Evolutionary conservation across 2,888 invertebrate genomes (phyloP).

Genomic region (Mechanitis messenoides): DNA sequence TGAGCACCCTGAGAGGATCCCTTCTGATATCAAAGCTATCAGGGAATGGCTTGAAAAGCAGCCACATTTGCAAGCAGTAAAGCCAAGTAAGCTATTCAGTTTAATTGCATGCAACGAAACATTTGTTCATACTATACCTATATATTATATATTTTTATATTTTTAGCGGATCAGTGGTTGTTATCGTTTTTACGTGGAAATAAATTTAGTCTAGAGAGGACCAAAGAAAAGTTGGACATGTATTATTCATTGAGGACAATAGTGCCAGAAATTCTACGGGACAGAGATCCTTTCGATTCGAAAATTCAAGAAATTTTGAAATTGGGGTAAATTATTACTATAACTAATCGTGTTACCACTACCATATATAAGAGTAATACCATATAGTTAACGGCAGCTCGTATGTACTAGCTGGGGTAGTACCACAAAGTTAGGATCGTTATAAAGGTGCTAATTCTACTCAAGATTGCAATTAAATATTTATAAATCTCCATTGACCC

Average conservation of each 20-base stretch:
- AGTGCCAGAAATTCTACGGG: constrained; percentile 54
- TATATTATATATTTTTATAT: background rate
- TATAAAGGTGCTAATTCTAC: no score
- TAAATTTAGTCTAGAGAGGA: constrained; percentile 76
- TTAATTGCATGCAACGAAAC: no score
- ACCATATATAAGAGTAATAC: no score
- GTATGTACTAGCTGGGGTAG: no score
- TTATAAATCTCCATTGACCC: no score
- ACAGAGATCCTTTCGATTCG: no score
- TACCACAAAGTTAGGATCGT: no score
- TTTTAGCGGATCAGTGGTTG: constrained; percentile 79
- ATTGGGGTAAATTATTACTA: constrained; percentile 39
- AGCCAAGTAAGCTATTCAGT: constrained; percentile 27
- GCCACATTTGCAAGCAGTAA: constrained; percentile 62
- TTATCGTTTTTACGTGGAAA: constrained; percentile 78
- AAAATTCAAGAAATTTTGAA: constrained; percentile 59
- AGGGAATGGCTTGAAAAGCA: constrained; percentile 72
- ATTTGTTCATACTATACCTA: no score
- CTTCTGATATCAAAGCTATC: constrained; percentile 59
- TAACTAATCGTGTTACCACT: no score
- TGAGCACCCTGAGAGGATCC: constrained; percentile 63
- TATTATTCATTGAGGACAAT: constrained; percentile 70
- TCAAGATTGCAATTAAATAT: no score
- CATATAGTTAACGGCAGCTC: no score
- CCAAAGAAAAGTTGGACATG: constrained; percentile 76